Evolutionary conservation across 2,113 vertebrate species (phyloP).

Genomic region (Lophius piscatorius): DNA sequence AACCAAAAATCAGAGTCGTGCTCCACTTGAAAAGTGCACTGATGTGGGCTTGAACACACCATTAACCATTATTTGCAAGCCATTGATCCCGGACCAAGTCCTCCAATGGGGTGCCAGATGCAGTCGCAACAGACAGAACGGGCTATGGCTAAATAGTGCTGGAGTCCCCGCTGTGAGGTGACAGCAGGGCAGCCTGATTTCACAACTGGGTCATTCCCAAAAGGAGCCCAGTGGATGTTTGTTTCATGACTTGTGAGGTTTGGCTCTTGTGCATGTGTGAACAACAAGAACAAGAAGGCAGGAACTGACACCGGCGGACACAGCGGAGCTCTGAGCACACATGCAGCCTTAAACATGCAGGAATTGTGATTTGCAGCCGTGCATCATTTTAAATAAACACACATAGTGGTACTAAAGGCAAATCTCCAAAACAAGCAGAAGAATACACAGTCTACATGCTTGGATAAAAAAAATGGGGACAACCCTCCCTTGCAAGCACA

Average conservation of each 20-base stretch:
- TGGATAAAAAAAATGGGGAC: conserved; percentile 14
- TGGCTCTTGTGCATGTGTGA: conserved; percentile 30
- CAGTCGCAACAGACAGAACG: conserved; percentile 13
- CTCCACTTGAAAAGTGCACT: conserved; percentile 3
- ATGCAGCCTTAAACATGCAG: too few relatives aligned
- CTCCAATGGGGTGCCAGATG: conserved; percentile 1
- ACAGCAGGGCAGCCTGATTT: conserved; percentile 42
- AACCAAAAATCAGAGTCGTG: neutral
- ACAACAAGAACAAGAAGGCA: conserved; percentile 30
- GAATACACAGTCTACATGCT: neutral
- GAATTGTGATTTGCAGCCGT: too few relatives aligned
- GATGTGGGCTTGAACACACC: conserved; percentile 13
- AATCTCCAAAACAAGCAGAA: conserved; percentile 1
- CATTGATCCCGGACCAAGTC: conserved; percentile 3
- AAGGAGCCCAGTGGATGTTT: conserved; percentile 48
- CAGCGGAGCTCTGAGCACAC: neutral
- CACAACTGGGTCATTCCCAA: conserved; percentile 52
- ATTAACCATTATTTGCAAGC: conserved; percentile 34
- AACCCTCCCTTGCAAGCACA: conserved; percentile 10
- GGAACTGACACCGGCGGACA: too few relatives aligned
- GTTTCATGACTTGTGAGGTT: conserved; percentile 57
- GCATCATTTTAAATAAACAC: neutral
- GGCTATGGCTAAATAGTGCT: conserved; percentile 18
- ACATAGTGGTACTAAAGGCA: too few relatives aligned
- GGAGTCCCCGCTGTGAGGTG: conserved; percentile 28